Conservation (phyloP, 2,888 invertebrate species). For the Drosophila setosimentum region DNA sequence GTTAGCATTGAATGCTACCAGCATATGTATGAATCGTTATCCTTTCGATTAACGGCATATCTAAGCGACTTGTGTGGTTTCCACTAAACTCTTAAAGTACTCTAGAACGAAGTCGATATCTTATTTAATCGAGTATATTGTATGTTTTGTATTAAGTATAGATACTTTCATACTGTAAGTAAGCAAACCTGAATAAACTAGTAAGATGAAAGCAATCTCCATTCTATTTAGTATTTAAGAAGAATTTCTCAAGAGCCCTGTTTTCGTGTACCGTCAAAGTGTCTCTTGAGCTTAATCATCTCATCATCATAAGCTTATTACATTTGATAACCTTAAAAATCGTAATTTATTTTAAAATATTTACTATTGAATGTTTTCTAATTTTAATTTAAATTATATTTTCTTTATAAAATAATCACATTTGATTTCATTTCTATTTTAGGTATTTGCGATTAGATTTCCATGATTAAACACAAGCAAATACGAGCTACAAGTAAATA, state of each 20-base stretch:
- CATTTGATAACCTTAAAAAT: not conserved
- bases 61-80: no score
- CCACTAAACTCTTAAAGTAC: no score
- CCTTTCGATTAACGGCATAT: constrained; percentile 18
- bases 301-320: not conserved
- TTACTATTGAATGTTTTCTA: not conserved
- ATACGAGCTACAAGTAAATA: not conserved
- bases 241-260: not conserved
- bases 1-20: constrained; percentile 32
- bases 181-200: not conserved
- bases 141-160: not conserved
- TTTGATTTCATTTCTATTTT: constrained; percentile 22
- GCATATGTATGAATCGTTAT: constrained; percentile 27
- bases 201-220: not conserved
- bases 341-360: not conserved
- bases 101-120: not conserved
- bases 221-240: not conserved
- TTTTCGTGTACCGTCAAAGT: not conserved
- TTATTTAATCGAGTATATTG: not conserved
- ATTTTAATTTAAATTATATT: not conserved
- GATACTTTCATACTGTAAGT: not conserved
- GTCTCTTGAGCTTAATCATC: not conserved
- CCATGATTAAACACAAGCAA: constrained; percentile 15
- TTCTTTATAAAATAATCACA: constrained; percentile 5
- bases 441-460: constrained; percentile 63